These are phyloP conservation scores for Lytechinus pictus DNA, from an alignment of 35 echinoderm and acorn worm species.

Conservation along the genomic window DNA sequence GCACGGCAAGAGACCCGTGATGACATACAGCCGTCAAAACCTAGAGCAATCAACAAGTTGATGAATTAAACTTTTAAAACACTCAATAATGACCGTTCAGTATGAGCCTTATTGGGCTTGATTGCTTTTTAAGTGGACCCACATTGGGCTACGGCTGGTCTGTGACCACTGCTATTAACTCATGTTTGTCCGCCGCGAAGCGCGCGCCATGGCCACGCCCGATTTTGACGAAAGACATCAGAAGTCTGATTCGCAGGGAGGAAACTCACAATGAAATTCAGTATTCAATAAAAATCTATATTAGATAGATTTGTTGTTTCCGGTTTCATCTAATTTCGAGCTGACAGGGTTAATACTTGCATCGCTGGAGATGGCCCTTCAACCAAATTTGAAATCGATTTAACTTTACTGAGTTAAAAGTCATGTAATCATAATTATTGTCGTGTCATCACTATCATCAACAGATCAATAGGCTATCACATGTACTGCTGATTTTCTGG, in stretches of 20 bases:
- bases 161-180: constrained; percentile 17
- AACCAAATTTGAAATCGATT: neutral
- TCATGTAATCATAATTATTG: neutral
- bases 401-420: neutral
- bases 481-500: no score
- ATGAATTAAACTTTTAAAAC: neutral
- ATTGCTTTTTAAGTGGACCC: constrained; percentile 4
- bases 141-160: neutral
- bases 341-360: neutral
- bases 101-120: neutral
- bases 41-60: constrained; percentile 31
- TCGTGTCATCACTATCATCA: neutral
- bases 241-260: neutral
- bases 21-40: constrained; percentile 19
- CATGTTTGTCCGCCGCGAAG: neutral
- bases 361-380: neutral
- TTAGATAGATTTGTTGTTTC: neutral
- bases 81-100: neutral
- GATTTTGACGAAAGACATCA: neutral
- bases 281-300: neutral
- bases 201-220: neutral
- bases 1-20: constrained; percentile 9
- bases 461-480: no score
- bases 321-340: neutral
- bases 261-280: neutral